Evolutionary conservation across 1,140 invertebrate genomes (phyloP), one percentile per base, ranked within the genome.

Genomic region (Magallana ariakensis): DNA sequence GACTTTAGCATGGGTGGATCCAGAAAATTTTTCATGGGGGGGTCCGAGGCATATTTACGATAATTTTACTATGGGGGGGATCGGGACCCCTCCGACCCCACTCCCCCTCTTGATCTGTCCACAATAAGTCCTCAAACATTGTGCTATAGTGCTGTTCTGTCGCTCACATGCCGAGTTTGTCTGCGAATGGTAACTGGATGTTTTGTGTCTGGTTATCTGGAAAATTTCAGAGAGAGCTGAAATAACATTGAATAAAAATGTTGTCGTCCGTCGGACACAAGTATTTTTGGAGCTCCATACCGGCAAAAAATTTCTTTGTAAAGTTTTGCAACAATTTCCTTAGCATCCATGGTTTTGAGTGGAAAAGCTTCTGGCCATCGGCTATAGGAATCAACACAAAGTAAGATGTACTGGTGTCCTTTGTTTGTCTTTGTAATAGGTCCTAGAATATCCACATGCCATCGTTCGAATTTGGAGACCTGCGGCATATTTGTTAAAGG

Each of bases 371-470:
- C 89, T 66, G 83, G 19, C 89, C 89, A 90, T 62, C 85, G 22
- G 7, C 85, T 84, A 53, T 83, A 90, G 7, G 75, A 26, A 66
- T 90, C 89, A n/a, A 89, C 84, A 46, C 84, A 70, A n/a, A 89
- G 56, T 8, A 90, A 57, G 19, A 90, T 84, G 33, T 90, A 86
- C 62, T 89, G 58, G 57, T 84, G 83, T 75, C 87, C 87, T 56
- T 85, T 75, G n/a, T 80, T 56, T 26, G 70, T 80, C 70, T 46
- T 60, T 60, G 87, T 82, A 15, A 90, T 56, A 10, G 87, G 89
- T 55, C 89, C 89, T 15, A 90, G 19, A 46, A 90, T 81, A 46
- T 89, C 89, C 19, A 90, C 83, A 57, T 89, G 87, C 56, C 26
- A 66, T n/a, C 83, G 19, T 6, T 84, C 26, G 15, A 84, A 46